Conservation (phyloP, 2,888 invertebrate species). For the Leptogaster cylindrica region DNA sequence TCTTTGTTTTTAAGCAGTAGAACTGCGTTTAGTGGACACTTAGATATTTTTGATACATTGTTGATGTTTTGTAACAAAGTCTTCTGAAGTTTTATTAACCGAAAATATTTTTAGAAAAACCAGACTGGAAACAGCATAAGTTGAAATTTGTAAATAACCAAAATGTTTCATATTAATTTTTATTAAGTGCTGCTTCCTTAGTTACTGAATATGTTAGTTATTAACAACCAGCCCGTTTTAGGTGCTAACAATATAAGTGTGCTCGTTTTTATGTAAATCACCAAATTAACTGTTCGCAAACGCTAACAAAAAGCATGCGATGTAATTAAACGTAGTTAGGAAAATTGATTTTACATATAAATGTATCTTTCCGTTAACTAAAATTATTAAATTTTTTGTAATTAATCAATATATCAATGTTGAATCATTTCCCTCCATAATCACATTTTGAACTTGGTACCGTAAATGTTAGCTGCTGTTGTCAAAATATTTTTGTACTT, state of each 20-base stretch:
- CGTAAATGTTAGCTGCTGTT: too few relatives aligned
- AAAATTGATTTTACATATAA: too few relatives aligned
- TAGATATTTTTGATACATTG: constrained; percentile 35
- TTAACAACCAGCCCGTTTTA: constrained; percentile 28
- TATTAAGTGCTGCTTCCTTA: constrained; percentile 7
- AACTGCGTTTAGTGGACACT: constrained; percentile 5
- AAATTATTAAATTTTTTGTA: too few relatives aligned
- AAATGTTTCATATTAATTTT: constrained; percentile 8
- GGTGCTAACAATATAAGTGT: constrained; percentile 27
- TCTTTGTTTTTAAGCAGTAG: constrained; percentile 62
- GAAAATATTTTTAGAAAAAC: constrained; percentile 25
- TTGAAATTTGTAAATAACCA: constrained; percentile 24
- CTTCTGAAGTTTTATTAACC: constrained; percentile 25
- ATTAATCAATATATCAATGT: too few relatives aligned
- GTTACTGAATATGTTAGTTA: constrained; percentile 7
- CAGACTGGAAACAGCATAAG: constrained; percentile 25
- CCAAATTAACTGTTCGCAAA: too few relatives aligned
- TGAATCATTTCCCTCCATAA: too few relatives aligned
- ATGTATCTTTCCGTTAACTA: too few relatives aligned
- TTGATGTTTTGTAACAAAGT: constrained; percentile 35
- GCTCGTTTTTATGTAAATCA: too few relatives aligned
- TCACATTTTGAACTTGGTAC: too few relatives aligned
- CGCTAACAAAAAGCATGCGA: too few relatives aligned
- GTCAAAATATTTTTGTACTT: too few relatives aligned
- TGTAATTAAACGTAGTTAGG: too few relatives aligned